These are phyloP conservation scores for Cataglyphis hispanica DNA, from an alignment of 1,140 invertebrate species.

Conservation along the genomic window DNA sequence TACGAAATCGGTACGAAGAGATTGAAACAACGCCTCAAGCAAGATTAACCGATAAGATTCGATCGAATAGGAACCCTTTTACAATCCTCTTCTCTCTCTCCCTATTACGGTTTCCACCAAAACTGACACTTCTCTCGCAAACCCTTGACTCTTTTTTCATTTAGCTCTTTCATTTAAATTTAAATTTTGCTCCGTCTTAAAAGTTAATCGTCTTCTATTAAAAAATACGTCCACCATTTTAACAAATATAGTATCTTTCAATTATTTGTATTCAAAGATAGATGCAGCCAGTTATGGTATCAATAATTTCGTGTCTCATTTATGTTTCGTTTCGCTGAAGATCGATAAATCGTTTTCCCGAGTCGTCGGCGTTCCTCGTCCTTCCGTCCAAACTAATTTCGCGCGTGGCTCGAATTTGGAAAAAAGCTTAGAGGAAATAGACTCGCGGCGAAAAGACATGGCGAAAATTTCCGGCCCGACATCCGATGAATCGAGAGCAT, in stretches of 20 bases:
- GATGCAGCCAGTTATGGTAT: neutral
- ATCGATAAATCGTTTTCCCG: constrained; percentile 35
- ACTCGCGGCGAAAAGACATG: neutral
- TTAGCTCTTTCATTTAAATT: neutral
- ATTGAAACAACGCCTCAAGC: constrained; percentile 16
- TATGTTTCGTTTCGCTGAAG: neutral
- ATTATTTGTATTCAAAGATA: neutral
- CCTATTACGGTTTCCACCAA: constrained; percentile 7
- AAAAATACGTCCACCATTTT: neutral
- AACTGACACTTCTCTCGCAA: neutral
- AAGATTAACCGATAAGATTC: constrained; percentile 38
- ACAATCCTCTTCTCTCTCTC: neutral
- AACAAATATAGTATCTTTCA: neutral
- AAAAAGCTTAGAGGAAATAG: neutral
- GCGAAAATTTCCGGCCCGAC: constrained; percentile 1
- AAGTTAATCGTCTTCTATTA: neutral
- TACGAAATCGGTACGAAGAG: neutral
- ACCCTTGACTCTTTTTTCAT: constrained; percentile 21
- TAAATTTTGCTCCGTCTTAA: no score
- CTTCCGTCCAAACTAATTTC: constrained; percentile 23
- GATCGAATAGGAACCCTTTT: constrained; percentile 35
- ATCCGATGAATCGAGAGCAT: neutral
- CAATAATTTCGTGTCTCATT: constrained; percentile 6
- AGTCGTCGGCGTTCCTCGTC: neutral
- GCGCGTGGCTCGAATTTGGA: neutral